Conservation (phyloP, 2,797 vertebrate genomes). For the Falco cherrug region DNA sequence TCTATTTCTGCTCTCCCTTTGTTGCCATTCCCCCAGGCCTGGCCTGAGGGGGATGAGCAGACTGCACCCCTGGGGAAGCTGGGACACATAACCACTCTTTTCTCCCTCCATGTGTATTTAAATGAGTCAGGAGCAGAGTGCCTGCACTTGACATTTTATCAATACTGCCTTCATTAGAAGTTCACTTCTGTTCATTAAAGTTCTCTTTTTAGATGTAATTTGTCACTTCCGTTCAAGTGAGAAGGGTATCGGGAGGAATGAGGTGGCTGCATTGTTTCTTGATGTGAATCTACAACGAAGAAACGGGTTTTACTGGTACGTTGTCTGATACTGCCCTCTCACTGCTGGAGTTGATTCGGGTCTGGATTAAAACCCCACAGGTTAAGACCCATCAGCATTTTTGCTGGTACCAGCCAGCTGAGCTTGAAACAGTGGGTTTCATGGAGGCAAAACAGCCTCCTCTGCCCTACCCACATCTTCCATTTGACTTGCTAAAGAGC, state of each 20-base stretch:
- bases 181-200: constrained; percentile 37
- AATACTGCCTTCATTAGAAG: not conserved
- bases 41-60: not conserved
- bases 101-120: not conserved
- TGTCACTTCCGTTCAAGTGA: not conserved
- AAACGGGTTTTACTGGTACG: not conserved
- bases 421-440: not conserved
- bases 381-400: not conserved
- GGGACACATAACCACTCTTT: not conserved
- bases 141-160: not conserved
- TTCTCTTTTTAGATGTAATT: not conserved
- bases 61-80: not conserved
- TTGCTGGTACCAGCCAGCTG: not conserved
- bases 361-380: not conserved
- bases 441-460: not conserved
- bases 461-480: not conserved
- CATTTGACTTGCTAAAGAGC: not conserved
- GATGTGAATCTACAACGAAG: not conserved
- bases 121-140: not conserved
- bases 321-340: not conserved
- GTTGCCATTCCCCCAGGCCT: not conserved
- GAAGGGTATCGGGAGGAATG: not conserved
- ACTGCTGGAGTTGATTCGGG: not conserved
- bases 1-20: not conserved
- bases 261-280: not conserved